Evolutionary conservation across 2,797 vertebrate species (phyloP).

Genomic region (Chelon labrosus): DNA sequence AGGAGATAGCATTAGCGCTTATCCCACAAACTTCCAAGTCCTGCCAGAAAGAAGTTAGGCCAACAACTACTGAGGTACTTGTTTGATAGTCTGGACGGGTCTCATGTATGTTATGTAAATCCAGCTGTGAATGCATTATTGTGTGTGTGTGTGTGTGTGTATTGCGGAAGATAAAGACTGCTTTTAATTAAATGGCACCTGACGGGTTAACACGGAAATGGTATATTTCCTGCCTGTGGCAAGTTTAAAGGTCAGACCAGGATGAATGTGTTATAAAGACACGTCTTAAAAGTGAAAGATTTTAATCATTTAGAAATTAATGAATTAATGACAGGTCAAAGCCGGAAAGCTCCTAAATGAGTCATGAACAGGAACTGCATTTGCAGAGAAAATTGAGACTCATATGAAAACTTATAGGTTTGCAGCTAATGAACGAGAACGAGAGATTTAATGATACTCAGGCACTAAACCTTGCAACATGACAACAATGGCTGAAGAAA

Average conservation of each 20-base stretch:
- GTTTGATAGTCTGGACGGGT: constrained; percentile 4
- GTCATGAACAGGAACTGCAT: background rate
- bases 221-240: constrained; percentile 16
- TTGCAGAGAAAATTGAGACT: background rate
- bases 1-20: constrained; percentile 64
- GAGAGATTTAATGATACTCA: too few relatives aligned
- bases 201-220: constrained; percentile 29
- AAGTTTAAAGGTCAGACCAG: constrained; percentile 45
- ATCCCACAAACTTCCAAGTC: constrained; percentile 56
- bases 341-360: too few relatives aligned
- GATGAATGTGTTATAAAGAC: constrained; percentile 2
- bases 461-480: too few relatives aligned
- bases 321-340: background rate
- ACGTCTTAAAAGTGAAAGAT: background rate
- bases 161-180: constrained; percentile 9
- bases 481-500: background rate
- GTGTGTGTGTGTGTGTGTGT: background rate
- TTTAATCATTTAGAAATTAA: constrained; percentile 12
- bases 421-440: too few relatives aligned
- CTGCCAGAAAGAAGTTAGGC: constrained; percentile 51
- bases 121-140: background rate
- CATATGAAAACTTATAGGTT: too few relatives aligned
- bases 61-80: constrained; percentile 27
- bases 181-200: constrained; percentile 36
- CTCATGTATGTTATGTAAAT: background rate